phyloP scores from a whole-genome alignment of 2,888 invertebrate species.

The Polymixis lichenea region DNA sequence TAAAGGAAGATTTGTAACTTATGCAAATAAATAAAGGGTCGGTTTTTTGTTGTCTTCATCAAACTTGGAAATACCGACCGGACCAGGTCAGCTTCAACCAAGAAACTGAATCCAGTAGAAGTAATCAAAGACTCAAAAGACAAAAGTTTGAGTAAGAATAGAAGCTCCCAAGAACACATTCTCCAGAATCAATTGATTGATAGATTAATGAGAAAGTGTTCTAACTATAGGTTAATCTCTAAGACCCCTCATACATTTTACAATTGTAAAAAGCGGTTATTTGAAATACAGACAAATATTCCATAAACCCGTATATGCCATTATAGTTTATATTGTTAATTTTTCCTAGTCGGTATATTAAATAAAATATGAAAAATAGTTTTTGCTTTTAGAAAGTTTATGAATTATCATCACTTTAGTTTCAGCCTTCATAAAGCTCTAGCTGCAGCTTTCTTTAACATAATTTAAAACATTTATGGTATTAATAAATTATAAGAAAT shows the following conservation, averaged over 20 bases:
- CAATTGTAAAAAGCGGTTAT: background rate
- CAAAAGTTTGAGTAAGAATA: background rate
- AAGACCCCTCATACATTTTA: background rate
- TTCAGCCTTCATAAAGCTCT: background rate
- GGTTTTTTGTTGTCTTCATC: background rate
- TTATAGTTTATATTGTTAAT: no score
- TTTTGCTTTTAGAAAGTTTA: background rate
- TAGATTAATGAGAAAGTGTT: background rate
- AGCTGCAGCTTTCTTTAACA: background rate
- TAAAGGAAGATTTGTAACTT: conserved; percentile 7
- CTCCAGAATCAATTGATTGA: background rate
- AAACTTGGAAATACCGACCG: background rate
- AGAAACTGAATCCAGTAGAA: background rate
- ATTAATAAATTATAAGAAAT: conserved; percentile 1
- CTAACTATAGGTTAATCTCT: background rate
- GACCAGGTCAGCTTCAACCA: background rate
- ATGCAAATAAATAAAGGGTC: background rate
- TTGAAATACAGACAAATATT: background rate
- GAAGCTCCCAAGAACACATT: background rate
- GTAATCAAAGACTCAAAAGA: background rate
- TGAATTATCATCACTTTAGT: background rate
- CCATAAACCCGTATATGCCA: background rate
- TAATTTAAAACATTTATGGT: background rate
- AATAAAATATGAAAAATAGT: background rate
- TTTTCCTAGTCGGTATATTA: background rate